Base-by-base conservation (phyloP, 2,113 vertebrate genomes). In the Chrysemys picta region DNA sequence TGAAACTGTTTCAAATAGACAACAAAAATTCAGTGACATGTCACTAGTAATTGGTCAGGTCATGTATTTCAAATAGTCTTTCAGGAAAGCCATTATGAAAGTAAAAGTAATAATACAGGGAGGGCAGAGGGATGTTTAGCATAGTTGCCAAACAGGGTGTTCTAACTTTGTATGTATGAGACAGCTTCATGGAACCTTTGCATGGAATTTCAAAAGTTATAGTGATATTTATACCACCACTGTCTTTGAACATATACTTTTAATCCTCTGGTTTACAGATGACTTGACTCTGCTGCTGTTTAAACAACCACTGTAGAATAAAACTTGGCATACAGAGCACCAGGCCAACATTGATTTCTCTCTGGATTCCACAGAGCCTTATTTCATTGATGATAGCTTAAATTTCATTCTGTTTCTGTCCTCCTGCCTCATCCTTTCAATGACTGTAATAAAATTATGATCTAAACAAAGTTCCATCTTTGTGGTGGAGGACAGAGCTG, bases 241-340 rank as follows among this genome's bases (percentile, higher is more conserved):
- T 2, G 79, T 69, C 35, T 76, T 52, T 22, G 22, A 69, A 35
- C 13, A 17, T 4, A 4, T 72, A 27, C 35, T 78, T 90, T 91
- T 8, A 49, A 69, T 76, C 1, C 14, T 29, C 3, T 21, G 12
- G 1, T n/a, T 87, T 94, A 82, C 11, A 54, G 9, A 22, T 79
- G 49, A 85, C 56, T 2, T 75, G 27, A 10, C 5, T 62, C 10
- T 53, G 17, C 22, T 91, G 45, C 38, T 42, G 27, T 53, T 91
- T 62, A 50, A 50, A n/a, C 4, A 38, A 2, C 19, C 35, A 31
- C 22, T 45, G 25, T 25, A 47, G 57, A 88, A 31, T 6, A 31
- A 0, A 0, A 29, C 17, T 89, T 88, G 47, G n/a, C 0, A 0
- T 10, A 10, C 6, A 4, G 2, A 5, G 3, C 52, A 21, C 52